These are phyloP conservation scores for Pseudois nayaur DNA, from an alignment of 2,113 vertebrate species.

Conservation along the genomic window DNA sequence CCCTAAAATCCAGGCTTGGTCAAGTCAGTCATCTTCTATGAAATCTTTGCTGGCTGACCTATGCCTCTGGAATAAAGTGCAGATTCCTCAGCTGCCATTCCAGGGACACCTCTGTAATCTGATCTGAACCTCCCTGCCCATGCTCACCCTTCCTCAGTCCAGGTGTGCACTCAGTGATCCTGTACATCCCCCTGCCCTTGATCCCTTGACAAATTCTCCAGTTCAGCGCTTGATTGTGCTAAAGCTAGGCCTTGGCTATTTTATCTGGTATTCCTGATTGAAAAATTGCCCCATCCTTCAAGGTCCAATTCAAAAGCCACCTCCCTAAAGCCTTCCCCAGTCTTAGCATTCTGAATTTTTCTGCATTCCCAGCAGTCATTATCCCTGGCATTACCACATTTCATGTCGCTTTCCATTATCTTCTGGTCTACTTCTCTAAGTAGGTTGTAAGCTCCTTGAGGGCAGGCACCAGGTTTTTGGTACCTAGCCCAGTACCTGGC, in stretches of 20 bases:
- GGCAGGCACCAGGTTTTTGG: not conserved
- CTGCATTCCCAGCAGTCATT: not conserved
- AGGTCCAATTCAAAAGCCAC: not conserved
- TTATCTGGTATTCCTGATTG: not conserved
- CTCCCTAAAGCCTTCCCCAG: not conserved
- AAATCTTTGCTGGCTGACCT: not conserved
- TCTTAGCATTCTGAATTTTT: not conserved
- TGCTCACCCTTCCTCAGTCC: not conserved
- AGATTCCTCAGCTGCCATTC: not conserved
- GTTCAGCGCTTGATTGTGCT: not conserved
- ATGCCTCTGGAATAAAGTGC: not conserved
- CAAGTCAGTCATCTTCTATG: not conserved
- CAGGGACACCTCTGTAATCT: not conserved
- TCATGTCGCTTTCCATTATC: not conserved
- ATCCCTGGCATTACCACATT: not conserved
- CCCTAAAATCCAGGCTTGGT: not conserved
- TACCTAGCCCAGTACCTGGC: not conserved
- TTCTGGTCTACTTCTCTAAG: not conserved
- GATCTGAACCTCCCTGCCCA: not conserved
- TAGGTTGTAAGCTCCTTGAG: not conserved
- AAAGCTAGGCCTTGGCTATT: not conserved
- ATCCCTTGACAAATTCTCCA: not conserved
- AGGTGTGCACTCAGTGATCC: not conserved
- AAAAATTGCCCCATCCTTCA: constrained; percentile 8
- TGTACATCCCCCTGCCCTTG: not conserved